These are phyloP conservation scores for Lycocerus yunnanus DNA, from an alignment of 2,888 invertebrate genomes.

Conservation along the genomic window DNA sequence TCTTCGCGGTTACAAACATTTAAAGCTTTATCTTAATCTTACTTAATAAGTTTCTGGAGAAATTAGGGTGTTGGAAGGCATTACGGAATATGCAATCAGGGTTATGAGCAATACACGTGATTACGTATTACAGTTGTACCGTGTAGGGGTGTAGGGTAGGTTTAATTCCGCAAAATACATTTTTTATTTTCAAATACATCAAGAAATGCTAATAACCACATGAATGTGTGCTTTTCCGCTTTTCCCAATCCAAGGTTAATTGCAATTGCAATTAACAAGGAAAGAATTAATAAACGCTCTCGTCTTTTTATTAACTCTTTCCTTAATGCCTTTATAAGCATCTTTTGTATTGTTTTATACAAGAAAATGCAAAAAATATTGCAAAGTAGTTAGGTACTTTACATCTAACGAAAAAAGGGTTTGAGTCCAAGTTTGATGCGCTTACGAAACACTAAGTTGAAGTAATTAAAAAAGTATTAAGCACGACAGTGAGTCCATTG, in stretches of 20 bases:
- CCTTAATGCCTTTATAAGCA: slow-evolving; percentile 40
- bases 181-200: background rate
- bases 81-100: slow-evolving; percentile 24
- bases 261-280: slow-evolving; percentile 38
- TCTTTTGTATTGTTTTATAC: slow-evolving; percentile 37
- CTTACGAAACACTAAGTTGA: slow-evolving; percentile 28
- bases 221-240: slow-evolving; percentile 35
- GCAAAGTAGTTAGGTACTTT: slow-evolving; percentile 19
- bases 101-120: slow-evolving; percentile 13
- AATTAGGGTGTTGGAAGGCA: slow-evolving; percentile 22
- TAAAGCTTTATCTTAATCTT: slow-evolving; percentile 41
- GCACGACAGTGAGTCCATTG: slow-evolving; percentile 5
- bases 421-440: slow-evolving; percentile 27
- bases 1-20: slow-evolving; percentile 33
- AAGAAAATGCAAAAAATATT: slow-evolving; percentile 40
- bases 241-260: slow-evolving; percentile 37
- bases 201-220: slow-evolving; percentile 18
- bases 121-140: background rate
- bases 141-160: background rate
- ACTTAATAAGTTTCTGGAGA: slow-evolving; percentile 32
- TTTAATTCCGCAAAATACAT: background rate
- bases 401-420: slow-evolving; percentile 21
- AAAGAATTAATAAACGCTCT: slow-evolving; percentile 39
- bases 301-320: slow-evolving; percentile 39
- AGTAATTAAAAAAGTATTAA: slow-evolving; percentile 32